Conservation (phyloP, 2,797 vertebrate species). For the Chelidonichthys spinosus region DNA sequence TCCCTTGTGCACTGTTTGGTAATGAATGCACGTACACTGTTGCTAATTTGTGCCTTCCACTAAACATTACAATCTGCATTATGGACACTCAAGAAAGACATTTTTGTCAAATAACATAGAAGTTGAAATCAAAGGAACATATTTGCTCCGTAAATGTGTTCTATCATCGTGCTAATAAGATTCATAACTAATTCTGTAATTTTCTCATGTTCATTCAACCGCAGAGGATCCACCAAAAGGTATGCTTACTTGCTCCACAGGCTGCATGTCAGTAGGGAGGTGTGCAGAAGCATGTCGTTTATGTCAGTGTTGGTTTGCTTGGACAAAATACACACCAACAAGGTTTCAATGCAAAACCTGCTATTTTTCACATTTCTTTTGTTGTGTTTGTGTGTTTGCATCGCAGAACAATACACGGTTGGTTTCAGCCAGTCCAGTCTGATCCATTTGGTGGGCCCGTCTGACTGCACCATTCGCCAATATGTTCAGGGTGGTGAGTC, state of each 20-base stretch:
- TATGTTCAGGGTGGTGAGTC: slow-evolving; percentile 94
- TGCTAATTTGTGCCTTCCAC: not conserved
- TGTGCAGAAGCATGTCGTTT: not conserved
- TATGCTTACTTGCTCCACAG: slow-evolving; percentile 60
- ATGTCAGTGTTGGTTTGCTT: not conserved
- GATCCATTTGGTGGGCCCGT: slow-evolving; percentile 95
- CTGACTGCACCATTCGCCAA: slow-evolving; percentile 92
- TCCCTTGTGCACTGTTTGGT: not conserved
- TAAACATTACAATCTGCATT: not conserved
- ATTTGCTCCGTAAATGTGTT: slow-evolving; percentile 1
- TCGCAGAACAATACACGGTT: slow-evolving; percentile 89
- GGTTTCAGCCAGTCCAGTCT: slow-evolving; percentile 95
- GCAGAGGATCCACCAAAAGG: slow-evolving; percentile 87
- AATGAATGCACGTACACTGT: not conserved
- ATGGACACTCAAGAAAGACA: not conserved
- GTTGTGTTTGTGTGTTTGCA: slow-evolving; percentile 33
- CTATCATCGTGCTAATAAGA: not conserved
- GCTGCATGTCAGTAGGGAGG: slow-evolving; percentile 5
- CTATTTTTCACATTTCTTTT: not conserved
- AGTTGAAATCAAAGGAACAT: not conserved
- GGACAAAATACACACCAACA: not conserved
- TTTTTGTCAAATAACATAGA: not conserved
- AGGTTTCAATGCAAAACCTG: not conserved
- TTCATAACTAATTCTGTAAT: slow-evolving; percentile 23
- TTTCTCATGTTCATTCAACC: slow-evolving; percentile 56